These are phyloP conservation scores for Syrrhaptes paradoxus DNA, from an alignment of 2,113 vertebrate species.

Conservation along the genomic window DNA sequence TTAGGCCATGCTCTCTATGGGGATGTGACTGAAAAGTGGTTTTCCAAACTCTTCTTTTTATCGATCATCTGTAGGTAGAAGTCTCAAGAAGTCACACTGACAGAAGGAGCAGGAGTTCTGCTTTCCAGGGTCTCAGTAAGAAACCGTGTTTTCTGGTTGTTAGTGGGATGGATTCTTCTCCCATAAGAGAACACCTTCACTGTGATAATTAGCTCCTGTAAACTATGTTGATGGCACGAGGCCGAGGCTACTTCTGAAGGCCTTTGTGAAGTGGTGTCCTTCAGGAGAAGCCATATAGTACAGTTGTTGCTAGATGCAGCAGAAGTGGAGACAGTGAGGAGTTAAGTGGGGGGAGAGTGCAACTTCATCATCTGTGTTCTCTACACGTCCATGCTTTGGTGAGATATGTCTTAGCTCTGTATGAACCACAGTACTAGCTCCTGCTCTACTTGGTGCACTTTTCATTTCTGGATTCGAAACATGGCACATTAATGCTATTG, in stretches of 20 bases:
- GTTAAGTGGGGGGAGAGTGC: background rate
- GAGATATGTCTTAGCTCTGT: background rate
- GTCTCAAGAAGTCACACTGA: background rate
- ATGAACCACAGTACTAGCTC: background rate
- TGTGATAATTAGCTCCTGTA: background rate
- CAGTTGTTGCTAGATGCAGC: background rate
- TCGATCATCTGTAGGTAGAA: background rate
- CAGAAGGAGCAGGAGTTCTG: background rate
- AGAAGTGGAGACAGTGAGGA: background rate
- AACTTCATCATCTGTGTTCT: background rate
- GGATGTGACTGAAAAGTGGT: background rate
- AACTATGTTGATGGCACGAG: background rate
- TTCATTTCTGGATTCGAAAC: background rate
- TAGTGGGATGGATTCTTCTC: background rate
- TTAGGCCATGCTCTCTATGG: background rate
- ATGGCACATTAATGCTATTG: background rate
- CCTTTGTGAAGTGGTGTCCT: background rate
- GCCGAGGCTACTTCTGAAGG: background rate
- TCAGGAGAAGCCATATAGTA: background rate
- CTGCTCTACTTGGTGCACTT: background rate
- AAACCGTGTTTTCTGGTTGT: background rate
- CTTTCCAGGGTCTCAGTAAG: background rate
- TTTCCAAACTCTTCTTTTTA: background rate
- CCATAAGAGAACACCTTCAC: background rate
- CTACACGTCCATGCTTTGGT: rapidly evolving